Evolutionary conservation across 2,888 invertebrate genomes (phyloP), one percentile per base, ranked within the genome.

Genomic region (Hemistola chrysoprasaria): DNA sequence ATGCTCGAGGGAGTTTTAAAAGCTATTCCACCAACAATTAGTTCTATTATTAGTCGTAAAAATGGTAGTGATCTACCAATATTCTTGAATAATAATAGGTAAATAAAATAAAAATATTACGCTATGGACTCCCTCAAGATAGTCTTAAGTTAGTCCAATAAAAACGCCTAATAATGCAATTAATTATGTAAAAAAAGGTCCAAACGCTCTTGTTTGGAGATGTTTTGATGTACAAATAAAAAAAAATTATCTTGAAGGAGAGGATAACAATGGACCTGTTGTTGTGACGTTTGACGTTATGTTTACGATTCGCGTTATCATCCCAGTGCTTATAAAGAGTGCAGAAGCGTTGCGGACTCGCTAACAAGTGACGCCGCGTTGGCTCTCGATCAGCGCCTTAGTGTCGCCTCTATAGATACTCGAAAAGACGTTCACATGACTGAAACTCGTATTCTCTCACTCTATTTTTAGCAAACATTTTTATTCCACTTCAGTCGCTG

Each of bases 301-400:
- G 81, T 86, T 85, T 81, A 80, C 77, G 63, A 57, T 65, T 53
- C 49, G 56, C 65, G 74, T 80, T 84, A 83, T 84, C 83, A 65
- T 52, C 45, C 51, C 59, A 55, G 56, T 65, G 65, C 66, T 64
- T 64, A 67, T 56, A 58, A 48, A 61, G 54, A 69, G 65, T 66
- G 61, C 57, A 64, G 56, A 61, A 61, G 50, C 59, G 59, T 60
- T 56, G 67, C 56, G 64, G 65, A 59, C 64, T 63, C 62, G 71
- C 72, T 76, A 73, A 77, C 60, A 56, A 72, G 71, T 75, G 79
- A 79, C 76, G 78, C 56, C 26, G 40, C 48, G 54, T 84, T 84
- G 88, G 86, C 88, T 78, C 56, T 58, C 59, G 68, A 65, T 76
- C 80, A 70, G 78, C 68, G 63, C 62, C 49, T 57, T 53, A 57